phyloP scores from a whole-genome alignment of 2,888 invertebrate genomes.

The Julus scanicus region DNA sequence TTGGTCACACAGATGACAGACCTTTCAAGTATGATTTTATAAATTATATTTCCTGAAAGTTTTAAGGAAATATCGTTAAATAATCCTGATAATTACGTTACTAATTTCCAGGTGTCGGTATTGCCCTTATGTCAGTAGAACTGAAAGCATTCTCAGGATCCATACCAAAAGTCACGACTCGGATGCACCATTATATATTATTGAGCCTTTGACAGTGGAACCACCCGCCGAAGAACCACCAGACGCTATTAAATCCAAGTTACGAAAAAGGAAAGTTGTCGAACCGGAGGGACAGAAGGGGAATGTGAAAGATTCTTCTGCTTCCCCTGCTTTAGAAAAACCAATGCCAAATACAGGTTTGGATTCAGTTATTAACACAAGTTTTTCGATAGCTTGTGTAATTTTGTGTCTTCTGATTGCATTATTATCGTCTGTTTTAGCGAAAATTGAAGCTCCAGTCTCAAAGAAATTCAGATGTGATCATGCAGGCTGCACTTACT shows the following conservation, averaged over 20 bases:
- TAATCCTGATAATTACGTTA: too few relatives aligned
- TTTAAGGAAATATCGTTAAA: too few relatives aligned
- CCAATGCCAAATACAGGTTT: neutral
- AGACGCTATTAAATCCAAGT: neutral
- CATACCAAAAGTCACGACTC: neutral
- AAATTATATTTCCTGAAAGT: neutral
- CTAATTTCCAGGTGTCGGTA: neutral
- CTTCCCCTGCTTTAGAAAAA: neutral
- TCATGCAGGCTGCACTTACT: neutral
- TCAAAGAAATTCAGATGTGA: neutral
- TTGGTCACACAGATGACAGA: neutral
- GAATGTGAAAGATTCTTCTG: neutral
- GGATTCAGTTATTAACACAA: neutral
- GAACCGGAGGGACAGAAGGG: neutral
- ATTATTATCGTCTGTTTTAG: neutral
- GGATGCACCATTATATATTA: neutral
- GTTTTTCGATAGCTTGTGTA: neutral
- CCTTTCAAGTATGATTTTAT: neutral
- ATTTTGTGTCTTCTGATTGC: neutral
- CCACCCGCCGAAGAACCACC: neutral
- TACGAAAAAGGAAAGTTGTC: neutral
- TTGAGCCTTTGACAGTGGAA: neutral
- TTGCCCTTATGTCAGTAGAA: neutral
- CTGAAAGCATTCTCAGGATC: neutral
- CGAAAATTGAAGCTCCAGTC: neutral